These are phyloP conservation scores for Rhegmatorhina hoffmannsi DNA, from an alignment of 2,113 vertebrate species.

Conservation along the genomic window DNA sequence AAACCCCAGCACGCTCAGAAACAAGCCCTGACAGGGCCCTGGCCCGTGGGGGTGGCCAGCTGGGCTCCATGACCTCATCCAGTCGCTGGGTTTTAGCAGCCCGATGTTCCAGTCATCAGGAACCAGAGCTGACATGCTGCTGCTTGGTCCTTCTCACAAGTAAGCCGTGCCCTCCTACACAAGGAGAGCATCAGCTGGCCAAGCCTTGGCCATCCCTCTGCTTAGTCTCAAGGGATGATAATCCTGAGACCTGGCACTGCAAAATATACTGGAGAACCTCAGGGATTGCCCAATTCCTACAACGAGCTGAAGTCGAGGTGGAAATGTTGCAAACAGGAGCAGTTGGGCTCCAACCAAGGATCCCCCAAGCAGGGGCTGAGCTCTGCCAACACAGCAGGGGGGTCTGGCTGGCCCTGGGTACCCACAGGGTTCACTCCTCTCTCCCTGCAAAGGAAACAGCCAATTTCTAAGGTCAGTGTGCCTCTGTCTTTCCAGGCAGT, in stretches of 20 bases:
- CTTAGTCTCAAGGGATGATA: background rate
- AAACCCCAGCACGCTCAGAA: background rate
- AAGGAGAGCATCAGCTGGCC: slow-evolving; percentile 26
- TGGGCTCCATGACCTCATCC: background rate
- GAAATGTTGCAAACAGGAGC: background rate
- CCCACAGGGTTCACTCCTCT: background rate
- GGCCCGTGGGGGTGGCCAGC: background rate
- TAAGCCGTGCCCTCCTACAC: slow-evolving; percentile 13
- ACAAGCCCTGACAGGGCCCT: background rate
- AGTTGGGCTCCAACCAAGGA: background rate
- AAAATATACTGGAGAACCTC: background rate
- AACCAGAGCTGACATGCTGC: background rate
- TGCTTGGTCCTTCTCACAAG: background rate
- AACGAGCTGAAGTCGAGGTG: accelerated
- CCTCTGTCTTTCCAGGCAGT: background rate
- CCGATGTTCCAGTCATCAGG: background rate
- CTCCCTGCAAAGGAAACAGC: background rate
- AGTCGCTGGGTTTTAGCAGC: background rate
- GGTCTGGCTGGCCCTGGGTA: background rate
- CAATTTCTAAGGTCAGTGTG: background rate
- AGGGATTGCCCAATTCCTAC: background rate
- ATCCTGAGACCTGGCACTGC: background rate
- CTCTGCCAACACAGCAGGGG: background rate
- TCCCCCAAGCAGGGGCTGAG: background rate
- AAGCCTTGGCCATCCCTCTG: background rate